These are phyloP conservation scores for Eupithecia tripunctaria DNA, from an alignment of 2,888 invertebrate species.

Conservation along the genomic window DNA sequence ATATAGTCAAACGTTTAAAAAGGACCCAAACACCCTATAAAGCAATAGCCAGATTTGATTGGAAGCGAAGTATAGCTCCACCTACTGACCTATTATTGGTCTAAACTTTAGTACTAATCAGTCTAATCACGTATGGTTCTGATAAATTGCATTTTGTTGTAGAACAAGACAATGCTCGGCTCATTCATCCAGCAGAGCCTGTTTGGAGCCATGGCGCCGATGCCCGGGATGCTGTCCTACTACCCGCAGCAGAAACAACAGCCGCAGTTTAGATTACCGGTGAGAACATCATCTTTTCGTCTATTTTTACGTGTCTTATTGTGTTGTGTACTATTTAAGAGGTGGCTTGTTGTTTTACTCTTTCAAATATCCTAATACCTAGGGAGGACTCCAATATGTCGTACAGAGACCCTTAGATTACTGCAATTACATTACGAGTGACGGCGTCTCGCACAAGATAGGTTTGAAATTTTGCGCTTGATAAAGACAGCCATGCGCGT, in stretches of 20 bases:
- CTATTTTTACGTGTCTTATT: not conserved
- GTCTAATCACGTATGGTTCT: not conserved
- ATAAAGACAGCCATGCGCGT: not conserved
- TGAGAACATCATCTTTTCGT: slow-evolving; percentile 48
- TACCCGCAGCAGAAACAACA: slow-evolving; percentile 74
- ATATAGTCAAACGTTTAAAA: too few relatives aligned
- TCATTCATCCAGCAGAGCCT: slow-evolving; percentile 80
- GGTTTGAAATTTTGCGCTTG: not conserved
- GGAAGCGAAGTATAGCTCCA: too few relatives aligned
- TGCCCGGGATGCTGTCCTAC: slow-evolving; percentile 76
- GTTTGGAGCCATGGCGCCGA: slow-evolving; percentile 73
- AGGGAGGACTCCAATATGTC: not conserved
- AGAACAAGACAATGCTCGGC: slow-evolving; percentile 81
- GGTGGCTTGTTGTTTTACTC: not conserved
- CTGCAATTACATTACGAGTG: not conserved
- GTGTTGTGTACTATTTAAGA: not conserved
- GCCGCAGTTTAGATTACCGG: slow-evolving; percentile 72
- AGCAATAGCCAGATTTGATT: not conserved
- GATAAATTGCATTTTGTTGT: not conserved
- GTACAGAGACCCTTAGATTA: not conserved
- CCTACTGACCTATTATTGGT: too few relatives aligned
- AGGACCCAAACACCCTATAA: not conserved
- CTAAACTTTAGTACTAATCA: too few relatives aligned
- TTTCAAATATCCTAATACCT: not conserved
- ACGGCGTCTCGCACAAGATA: not conserved